These are phyloP conservation scores for Pampus argenteus DNA, from an alignment of 2,797 vertebrate species.

Conservation along the genomic window DNA sequence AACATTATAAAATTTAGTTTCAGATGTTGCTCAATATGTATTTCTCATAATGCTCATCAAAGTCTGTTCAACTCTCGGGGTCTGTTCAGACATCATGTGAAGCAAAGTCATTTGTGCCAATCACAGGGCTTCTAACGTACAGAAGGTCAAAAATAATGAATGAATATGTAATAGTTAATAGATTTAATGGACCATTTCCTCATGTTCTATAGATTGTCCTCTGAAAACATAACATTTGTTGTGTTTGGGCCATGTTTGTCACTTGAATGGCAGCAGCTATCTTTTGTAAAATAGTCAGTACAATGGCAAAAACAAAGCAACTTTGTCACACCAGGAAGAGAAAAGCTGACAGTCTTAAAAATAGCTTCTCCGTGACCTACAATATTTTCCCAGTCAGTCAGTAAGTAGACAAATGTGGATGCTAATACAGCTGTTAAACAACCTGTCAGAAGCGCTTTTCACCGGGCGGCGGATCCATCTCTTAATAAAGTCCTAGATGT, in stretches of 20 bases:
- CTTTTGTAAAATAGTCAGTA: not conserved
- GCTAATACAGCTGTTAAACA: not conserved
- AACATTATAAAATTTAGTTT: constrained; percentile 36
- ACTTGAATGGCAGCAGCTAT: not conserved
- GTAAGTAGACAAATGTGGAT: not conserved
- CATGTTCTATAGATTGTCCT: not conserved
- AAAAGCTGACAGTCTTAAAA: not conserved
- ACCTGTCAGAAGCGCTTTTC: too few species aligned
- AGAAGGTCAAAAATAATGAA: not conserved
- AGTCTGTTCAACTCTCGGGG: constrained; percentile 15
- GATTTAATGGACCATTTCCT: not conserved
- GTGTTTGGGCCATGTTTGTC: not conserved
- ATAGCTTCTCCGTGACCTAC: not conserved
- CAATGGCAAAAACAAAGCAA: not conserved
- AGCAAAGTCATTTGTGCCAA: not conserved
- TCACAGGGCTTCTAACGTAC: not conserved
- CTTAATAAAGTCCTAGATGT: too few species aligned
- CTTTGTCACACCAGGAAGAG: not conserved
- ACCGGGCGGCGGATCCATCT: too few species aligned
- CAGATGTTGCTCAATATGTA: constrained; percentile 32
- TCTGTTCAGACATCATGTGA: not conserved
- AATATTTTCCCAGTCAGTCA: not conserved
- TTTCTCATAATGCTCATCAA: constrained; percentile 29
- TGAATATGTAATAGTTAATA: not conserved
- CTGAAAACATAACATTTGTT: not conserved